Base-by-base conservation (phyloP, 2,888 invertebrate genomes). In the Harmothoe impar region DNA sequence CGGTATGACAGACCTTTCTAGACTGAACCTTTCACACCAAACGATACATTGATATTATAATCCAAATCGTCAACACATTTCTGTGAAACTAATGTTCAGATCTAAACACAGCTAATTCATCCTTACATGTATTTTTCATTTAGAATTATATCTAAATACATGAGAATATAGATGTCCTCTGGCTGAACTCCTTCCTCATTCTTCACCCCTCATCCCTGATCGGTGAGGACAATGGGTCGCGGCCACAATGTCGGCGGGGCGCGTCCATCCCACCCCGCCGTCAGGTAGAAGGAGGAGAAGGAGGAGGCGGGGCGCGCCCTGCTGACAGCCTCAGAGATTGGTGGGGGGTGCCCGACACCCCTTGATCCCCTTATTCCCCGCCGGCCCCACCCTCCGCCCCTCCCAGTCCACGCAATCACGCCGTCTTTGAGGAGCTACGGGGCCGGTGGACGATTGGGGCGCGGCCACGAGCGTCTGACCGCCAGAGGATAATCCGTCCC, bases 361-460 rank as follows among this genome's bases (percentile, higher is more conserved):
- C 29, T 35, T 81, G 81, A 81, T 81, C 81, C 81, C 81, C 81
- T 81, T 81, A 81, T 81, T 81, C 81, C 81, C 35, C 15, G 35
- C 43, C 20, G 35, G 43, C 81, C 35, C 81, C 81, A 20, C 33
- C 35, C 81, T 81, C 35, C 81, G 35, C 7, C 77, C 77, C 77
- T n/a, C n/a, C n/a, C n/a, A n/a, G n/a, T 77, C 77, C 31, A n/a
- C 77, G 12, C 81, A 81, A 81, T 81, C 81, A 81, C 25, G 20
- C 35, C 35, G 77, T 31, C 81, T 25, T 81, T 81, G 81, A 43
- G 35, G 77, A 10, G 33, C n/a, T n/a, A n/a, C n/a, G n/a, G n/a
- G n/a, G 25, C 25, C 23, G 81, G 43, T 7, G 35, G 81, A 35
- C 25, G 33, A 33, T n/a, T 12, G 20, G 23, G 81, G 81, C 35